Percentiles rank a stretch among this genome's conserved stretches.
Conservation (phyloP, 2,113 vertebrate species). For the Psittacus erithacus region DNA sequence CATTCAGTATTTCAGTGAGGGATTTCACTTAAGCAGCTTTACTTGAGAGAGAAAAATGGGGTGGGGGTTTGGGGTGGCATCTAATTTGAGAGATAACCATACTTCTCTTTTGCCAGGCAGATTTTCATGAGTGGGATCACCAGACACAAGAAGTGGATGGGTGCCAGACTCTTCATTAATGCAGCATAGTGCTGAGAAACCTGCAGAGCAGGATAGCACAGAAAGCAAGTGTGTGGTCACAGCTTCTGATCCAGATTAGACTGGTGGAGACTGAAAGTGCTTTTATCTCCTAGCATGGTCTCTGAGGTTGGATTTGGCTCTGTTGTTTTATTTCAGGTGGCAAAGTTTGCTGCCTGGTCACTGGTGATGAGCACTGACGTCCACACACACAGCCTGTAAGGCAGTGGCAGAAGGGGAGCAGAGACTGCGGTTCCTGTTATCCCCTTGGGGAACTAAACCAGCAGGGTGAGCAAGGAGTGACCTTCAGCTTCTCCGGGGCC, state of each 20-base stretch:
- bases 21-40: background rate
- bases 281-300: background rate
- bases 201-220: background rate
- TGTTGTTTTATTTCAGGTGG: background rate
- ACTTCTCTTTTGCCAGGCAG: background rate
- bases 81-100: background rate
- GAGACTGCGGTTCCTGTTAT: background rate
- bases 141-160: rapidly evolving
- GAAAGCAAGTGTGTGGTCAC: background rate
- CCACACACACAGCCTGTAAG: background rate
- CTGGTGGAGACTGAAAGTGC: background rate
- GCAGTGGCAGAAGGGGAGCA: background rate
- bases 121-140: background rate
- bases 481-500: background rate
- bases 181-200: background rate
- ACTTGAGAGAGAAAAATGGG: background rate
- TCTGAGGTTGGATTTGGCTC: background rate
- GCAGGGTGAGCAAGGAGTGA: background rate
- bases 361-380: no score
- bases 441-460: rapidly evolving
- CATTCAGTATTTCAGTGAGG: background rate
- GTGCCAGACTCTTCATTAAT: background rate
- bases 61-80: rapidly evolving
- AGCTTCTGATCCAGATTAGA: background rate
- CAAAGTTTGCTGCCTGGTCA: background rate